Conservation (phyloP, 2,113 vertebrate genomes). For the Marcusenius ussheri region DNA sequence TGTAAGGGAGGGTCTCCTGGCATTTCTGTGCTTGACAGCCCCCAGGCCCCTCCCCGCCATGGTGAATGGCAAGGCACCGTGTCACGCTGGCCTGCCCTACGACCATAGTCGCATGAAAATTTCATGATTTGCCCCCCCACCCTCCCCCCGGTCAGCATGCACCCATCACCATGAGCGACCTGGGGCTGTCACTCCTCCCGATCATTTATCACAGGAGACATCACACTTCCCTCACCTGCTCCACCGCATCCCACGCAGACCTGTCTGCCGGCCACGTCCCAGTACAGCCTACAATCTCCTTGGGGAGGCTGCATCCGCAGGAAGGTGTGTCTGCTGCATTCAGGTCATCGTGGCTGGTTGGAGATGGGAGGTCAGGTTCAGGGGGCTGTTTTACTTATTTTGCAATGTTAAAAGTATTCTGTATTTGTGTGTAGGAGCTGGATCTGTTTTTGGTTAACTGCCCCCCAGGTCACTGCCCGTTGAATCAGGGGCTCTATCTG, state of each 20-base stretch:
- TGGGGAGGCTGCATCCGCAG: not conserved
- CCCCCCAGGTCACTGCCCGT: not conserved
- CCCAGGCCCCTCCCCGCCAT: not conserved
- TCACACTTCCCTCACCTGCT: not conserved
- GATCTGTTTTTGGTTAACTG: not conserved
- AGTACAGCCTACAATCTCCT: not conserved
- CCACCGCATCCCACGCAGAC: not conserved
- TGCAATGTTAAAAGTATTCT: not conserved
- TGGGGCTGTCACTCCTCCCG: slow-evolving; percentile 5
- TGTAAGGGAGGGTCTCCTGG: not conserved
- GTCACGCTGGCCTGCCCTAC: not conserved
- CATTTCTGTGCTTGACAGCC: not conserved
- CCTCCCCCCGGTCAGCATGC: not conserved
- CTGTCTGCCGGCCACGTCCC: not conserved
- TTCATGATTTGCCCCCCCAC: not conserved
- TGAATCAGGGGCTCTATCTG: not conserved
- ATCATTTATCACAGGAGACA: slow-evolving; percentile 5
- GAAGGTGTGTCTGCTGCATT: not conserved
- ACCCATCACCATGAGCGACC: not conserved
- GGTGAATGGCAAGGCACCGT: not conserved
- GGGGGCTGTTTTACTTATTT: not conserved
- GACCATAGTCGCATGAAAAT: slow-evolving; percentile 1
- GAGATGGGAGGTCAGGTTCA: not conserved
- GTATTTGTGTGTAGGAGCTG: not conserved
- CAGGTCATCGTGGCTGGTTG: not conserved